Conservation (phyloP, 2,113 vertebrate genomes). For the Ophthalmolycus amberensis region DNA sequence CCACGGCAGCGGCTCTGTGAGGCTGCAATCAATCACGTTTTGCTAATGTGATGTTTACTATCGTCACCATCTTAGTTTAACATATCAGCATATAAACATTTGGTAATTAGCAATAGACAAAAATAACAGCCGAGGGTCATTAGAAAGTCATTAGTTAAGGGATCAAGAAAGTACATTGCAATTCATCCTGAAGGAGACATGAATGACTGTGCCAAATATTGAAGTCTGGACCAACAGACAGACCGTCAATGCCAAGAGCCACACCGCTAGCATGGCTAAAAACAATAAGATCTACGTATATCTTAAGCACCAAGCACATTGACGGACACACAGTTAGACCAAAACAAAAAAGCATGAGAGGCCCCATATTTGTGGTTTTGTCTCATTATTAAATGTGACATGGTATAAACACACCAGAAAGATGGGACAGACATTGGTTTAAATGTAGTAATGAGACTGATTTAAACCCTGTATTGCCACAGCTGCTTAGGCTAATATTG, state of each 20-base stretch:
- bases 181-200: background rate
- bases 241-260: background rate
- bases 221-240: background rate
- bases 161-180: background rate
- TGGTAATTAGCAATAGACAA: background rate
- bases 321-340: background rate
- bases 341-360: background rate
- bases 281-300: background rate
- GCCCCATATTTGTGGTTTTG: background rate
- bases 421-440: background rate
- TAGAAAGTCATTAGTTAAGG: background rate
- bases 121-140: background rate
- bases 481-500: slow-evolving; percentile 2
- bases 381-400: background rate
- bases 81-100: background rate
- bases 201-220: background rate
- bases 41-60: background rate
- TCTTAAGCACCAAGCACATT: background rate
- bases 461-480: slow-evolving; percentile 6
- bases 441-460: background rate
- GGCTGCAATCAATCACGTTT: background rate
- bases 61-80: background rate
- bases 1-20: background rate
- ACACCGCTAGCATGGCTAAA: background rate
- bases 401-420: background rate